Conservation (phyloP, 2,113 vertebrate species). For the Eolophus roseicapilla region DNA sequence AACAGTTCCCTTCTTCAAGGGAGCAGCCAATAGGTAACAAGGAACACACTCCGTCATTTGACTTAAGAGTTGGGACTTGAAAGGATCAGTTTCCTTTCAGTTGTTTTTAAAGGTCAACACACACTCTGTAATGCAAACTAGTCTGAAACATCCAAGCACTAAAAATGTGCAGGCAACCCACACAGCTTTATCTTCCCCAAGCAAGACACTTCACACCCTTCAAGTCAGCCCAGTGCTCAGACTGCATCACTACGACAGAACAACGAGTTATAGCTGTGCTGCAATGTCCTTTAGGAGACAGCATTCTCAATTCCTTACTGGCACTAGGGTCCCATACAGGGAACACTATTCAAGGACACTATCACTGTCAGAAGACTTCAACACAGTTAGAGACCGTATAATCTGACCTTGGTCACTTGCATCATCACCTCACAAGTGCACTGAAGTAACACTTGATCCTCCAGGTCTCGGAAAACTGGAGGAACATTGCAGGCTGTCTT, state of each 20-base stretch:
- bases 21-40: not conserved
- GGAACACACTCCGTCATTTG: not conserved
- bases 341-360: not conserved
- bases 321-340: not conserved
- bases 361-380: not conserved
- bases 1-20: not conserved
- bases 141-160: not conserved
- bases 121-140: not conserved
- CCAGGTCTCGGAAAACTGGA: not conserved
- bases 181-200: not conserved
- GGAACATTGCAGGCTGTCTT: not conserved
- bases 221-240: not conserved
- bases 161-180: not conserved
- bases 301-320: not conserved
- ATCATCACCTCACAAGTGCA: conserved; percentile 11
- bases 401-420: not conserved
- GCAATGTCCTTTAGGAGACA: not conserved
- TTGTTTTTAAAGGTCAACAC: not conserved
- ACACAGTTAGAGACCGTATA: not conserved
- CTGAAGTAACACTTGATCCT: conserved; percentile 7
- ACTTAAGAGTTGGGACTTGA: not conserved
- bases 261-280: not conserved
- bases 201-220: not conserved
- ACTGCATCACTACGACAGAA: not conserved
- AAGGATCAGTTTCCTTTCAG: not conserved